Base-by-base conservation (phyloP, 2,113 vertebrate species). In the Callospermophilus lateralis region DNA sequence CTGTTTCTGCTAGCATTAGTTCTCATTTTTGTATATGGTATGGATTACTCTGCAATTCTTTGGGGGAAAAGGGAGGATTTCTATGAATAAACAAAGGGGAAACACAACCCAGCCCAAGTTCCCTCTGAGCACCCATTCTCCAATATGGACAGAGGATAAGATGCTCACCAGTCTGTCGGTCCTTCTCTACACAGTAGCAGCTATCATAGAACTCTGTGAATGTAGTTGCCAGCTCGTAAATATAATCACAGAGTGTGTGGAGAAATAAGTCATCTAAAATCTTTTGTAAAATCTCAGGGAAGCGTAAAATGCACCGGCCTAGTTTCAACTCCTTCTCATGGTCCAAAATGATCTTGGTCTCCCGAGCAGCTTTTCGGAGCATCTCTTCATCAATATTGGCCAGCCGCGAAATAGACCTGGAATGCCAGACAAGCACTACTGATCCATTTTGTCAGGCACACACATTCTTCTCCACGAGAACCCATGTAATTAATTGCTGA, bases 171-270 rank as follows among this genome's bases (percentile, higher is more conserved):
- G 99, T 99, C 96, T 99, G 99, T 7, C 99, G 98, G 98, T 99
- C 99, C 98, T 99, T 99, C 98, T 99, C 99, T 76, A 99, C 99
- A 1, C 99, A 99, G 97, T 99, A 99, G 98, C 99, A 99, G 99
- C 98, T 99, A 97, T 99, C 99, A 0, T 99, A 99, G 99, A 99
- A 99, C 98, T 99, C 99, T 0, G 99, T 99, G 98, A 99, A 99
- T 95, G 99, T 99, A 83, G 99, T 99, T 97, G 99, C 99, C 92
- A 99, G 99, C 98, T 99, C 99, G 89, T 99, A 99, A 68, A 99
- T 98, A 97, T 99, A 99, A 98, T 99, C 99, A 85, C 99, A 99
- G 13, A 99, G 99, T 0, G 99, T 99, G 97, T 99, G 99, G 20
- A 99, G 83, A 81, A 99, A 98, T 93, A 99, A 98, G 98, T 99